Base-by-base conservation (phyloP, 2,888 invertebrate species). In the Lasioglossum morio region DNA sequence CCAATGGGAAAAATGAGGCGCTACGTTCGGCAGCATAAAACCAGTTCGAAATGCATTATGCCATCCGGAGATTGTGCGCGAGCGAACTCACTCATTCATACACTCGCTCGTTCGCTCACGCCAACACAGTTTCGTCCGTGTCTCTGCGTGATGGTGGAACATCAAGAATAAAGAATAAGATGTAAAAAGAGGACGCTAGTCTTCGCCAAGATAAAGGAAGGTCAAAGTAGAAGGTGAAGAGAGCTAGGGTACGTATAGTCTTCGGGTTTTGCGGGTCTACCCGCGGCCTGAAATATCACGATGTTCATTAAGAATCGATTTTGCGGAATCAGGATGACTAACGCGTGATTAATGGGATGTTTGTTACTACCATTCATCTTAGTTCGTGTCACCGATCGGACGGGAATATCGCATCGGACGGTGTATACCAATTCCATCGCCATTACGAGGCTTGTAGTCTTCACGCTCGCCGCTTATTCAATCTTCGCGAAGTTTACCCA, bases 31-130 rank as follows among this genome's bases (percentile, higher is more conserved):
- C 84, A 89, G 92, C 89, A 90, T 88, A 89, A 91, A 95, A 94
- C 94, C 94, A 94, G 94, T 94, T 94, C 90, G 89, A 88, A 87
- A 90, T 88, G 92, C 90, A 93, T 94, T 93, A 94, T 94, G 92
- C 90, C 86, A 90, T 89, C 89, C 88, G 89, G 90, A 83, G 88
- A 85, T 83, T 82, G 75, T 70, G 87, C 83, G 85, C 83, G 83
- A 48, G 80, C 60, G 90, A 87, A 43, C 66, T 40, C 77, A 19
- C 66, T 19, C 4, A 16, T 1, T 48, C 46, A 12, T 0, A 19
- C 46, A 4, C 0, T 4, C 46, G 0, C 46, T 46, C 48, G 19
- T 66, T 40, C 77, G 43, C 77, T 19, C 1, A 19, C 53, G 30
- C 12, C 8, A 19, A 48, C 30, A 27, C 30, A 37, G 75, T 88